Evolutionary conservation across 2,888 invertebrate genomes (phyloP), one percentile per base, ranked within the genome.

Genomic region (Lasioglossum calceatum): DNA sequence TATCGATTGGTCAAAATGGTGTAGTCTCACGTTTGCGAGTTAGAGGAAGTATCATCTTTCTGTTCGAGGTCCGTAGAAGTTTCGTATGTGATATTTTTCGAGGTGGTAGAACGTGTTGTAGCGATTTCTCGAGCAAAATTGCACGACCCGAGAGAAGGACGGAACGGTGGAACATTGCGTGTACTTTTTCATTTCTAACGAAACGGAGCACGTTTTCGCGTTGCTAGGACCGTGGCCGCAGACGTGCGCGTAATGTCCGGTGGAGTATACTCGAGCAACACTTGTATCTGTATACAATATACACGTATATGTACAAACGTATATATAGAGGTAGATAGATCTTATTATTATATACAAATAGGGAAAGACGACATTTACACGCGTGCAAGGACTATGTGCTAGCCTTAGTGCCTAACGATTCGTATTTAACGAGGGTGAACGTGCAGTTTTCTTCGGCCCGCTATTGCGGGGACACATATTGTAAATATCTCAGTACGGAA

Each of bases 401-500:
- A 90, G 90, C 88, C 85, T 76, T 90, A 90, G 89, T 87, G 90
- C 88, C 91, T 89, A 90, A 81, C 84, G 88, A 67, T 90, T 92
- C 92, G 91, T 93, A 94, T 93, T 93, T 93, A 93, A 27, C 93
- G 91, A 91, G 87, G 90, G 88, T 87, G 87, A 88, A 88, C 86
- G 85, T 79, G 87, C 84, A 86, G 89, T 89, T 90, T 88, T 88
- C 27, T 19, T 67, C 67, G 16, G 8, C 67, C 82, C 87, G 87
- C 92, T 5, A 32, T 89, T 88, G 91, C 23, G 39, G 70, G 83
- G 89, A 90, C 81, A 86, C 90, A 88, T 88, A 93, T 93, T 94
- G 94, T 94, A 93, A 92, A 94, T 94, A 94, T 91, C 91, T 91
- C 91, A 92, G 91, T 90, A 93, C 91, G 90, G 89, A 93, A 92